Percentiles rank a stretch among this genome's conserved stretches.
phyloP scores from a whole-genome alignment of 1,140 invertebrate genomes.

The Platorchestia sp. region DNA sequence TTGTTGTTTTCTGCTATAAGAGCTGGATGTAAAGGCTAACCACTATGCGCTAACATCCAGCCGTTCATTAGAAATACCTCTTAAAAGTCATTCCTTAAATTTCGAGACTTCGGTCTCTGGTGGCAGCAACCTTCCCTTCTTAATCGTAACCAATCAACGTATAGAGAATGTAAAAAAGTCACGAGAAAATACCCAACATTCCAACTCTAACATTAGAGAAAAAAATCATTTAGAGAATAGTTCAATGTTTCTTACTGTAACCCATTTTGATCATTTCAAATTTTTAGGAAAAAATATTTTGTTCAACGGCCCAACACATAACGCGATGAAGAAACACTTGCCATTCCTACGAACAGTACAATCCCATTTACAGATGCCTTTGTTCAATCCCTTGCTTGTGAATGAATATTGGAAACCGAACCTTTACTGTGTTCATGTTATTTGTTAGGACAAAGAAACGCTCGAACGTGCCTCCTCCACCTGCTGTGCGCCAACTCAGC shows the following conservation, averaged over 20 bases:
- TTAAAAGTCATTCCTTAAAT: too few relatives aligned
- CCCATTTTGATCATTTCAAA: not conserved
- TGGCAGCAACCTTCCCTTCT: too few relatives aligned
- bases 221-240: too few relatives aligned
- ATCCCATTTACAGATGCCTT: not conserved
- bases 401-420: not conserved
- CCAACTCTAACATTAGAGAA: too few relatives aligned
- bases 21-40: too few relatives aligned
- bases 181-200: too few relatives aligned
- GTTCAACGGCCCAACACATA: not conserved
- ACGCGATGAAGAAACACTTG: not conserved
- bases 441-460: not conserved
- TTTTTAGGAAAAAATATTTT: not conserved
- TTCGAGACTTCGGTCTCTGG: too few relatives aligned
- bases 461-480: not conserved
- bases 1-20: too few relatives aligned
- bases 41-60: too few relatives aligned
- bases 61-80: too few relatives aligned
- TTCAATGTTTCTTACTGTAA: not conserved
- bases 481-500: not conserved
- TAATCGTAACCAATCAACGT: too few relatives aligned
- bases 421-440: not conserved
- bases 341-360: not conserved
- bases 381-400: not conserved
- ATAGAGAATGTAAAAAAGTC: too few relatives aligned